These are phyloP conservation scores for Neostethus bicornis DNA, from an alignment of 2,797 vertebrate species.

Conservation along the genomic window DNA sequence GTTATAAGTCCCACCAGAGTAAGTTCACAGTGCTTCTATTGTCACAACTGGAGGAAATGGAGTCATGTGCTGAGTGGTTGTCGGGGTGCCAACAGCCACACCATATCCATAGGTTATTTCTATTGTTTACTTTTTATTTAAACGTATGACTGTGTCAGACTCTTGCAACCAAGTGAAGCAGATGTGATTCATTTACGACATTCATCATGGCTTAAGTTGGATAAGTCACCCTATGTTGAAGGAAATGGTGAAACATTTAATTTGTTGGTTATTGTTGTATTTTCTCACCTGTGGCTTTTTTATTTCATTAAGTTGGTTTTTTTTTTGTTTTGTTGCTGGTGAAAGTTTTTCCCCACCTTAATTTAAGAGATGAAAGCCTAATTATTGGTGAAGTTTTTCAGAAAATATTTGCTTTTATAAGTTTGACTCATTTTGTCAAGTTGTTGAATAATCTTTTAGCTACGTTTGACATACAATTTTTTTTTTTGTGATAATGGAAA, in stretches of 20 bases:
- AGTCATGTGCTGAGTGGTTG: slow-evolving; percentile 44
- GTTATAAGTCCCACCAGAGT: slow-evolving; percentile 65
- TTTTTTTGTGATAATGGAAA: no score
- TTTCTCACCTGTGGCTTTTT: not conserved
- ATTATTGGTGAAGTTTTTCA: no score
- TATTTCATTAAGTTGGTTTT: slow-evolving; percentile 1
- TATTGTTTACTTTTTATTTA: slow-evolving; percentile 27
- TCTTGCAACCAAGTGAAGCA: slow-evolving; percentile 21
- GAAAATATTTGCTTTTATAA: no score
- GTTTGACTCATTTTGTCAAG: no score
- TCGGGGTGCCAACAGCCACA: slow-evolving; percentile 40
- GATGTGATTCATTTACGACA: slow-evolving; percentile 9
- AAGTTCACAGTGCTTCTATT: slow-evolving; percentile 67
- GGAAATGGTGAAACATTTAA: not conserved
- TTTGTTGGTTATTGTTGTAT: not conserved
- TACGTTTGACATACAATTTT: no score
- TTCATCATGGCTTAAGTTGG: not conserved
- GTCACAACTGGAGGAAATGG: slow-evolving; percentile 59
- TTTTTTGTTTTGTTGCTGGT: no score
- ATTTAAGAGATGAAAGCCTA: no score
- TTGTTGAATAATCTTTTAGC: no score
- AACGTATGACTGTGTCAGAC: slow-evolving; percentile 22
- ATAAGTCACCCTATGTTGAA: not conserved
- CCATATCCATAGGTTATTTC: slow-evolving; percentile 22
- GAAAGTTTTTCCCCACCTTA: no score